Evolutionary conservation across 1,140 invertebrate species (phyloP).

Genomic region (Patella vulgata): DNA sequence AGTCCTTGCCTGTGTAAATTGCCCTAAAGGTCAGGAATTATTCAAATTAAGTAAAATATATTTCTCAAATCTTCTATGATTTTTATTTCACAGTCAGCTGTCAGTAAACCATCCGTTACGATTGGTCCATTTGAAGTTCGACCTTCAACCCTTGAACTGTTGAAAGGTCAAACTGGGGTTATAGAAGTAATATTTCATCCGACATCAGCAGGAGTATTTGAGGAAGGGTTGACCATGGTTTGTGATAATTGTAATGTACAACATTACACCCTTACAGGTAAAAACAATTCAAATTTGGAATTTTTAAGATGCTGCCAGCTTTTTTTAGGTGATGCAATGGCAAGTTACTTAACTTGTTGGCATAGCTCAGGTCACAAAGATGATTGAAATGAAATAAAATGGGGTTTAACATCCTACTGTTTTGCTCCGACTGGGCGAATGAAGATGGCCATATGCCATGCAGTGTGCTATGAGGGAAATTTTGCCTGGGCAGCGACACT

Average conservation of each 20-base stretch:
- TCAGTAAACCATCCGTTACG: conserved; percentile 44
- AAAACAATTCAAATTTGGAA: background rate
- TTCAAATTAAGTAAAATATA: too few relatives aligned
- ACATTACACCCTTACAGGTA: conserved; percentile 62
- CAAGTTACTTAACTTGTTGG: background rate
- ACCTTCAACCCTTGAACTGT: conserved; percentile 63
- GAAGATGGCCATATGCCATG: too few relatives aligned
- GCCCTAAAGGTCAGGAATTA: too few relatives aligned
- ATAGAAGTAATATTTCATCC: conserved; percentile 63
- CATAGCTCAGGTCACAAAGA: too few relatives aligned
- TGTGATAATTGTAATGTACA: conserved; percentile 67
- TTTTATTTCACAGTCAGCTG: conserved; percentile 46
- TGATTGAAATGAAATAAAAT: background rate
- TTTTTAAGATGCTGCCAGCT: background rate
- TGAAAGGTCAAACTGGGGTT: conserved; percentile 47
- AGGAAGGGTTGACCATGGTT: conserved; percentile 55
- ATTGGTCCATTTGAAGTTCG: conserved; percentile 61
- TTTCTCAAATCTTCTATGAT: too few relatives aligned
- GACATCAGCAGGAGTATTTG: conserved; percentile 40
- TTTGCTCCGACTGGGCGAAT: too few relatives aligned
- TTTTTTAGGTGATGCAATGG: background rate
- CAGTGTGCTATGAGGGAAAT: too few relatives aligned
- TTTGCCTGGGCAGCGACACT: too few relatives aligned
- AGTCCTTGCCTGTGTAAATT: too few relatives aligned
- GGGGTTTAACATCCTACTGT: too few relatives aligned